Conservation (phyloP, 2,888 invertebrate species). For the Oscheius onirici region DNA sequence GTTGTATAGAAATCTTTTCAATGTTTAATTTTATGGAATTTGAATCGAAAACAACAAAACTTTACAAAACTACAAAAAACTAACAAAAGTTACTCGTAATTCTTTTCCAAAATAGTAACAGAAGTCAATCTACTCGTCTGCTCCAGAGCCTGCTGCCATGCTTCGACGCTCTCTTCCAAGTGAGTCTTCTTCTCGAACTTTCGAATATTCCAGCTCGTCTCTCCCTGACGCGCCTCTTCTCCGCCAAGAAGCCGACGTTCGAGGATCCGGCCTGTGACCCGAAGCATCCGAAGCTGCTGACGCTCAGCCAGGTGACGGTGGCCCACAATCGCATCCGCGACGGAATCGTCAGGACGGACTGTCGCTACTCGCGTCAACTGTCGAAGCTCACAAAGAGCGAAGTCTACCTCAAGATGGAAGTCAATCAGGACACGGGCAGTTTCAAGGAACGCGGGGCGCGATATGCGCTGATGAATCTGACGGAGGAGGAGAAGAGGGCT, state of each 20-base stretch:
- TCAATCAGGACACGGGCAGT: conserved; percentile 89
- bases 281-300: conserved; percentile 45
- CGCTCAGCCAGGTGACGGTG: conserved; percentile 45
- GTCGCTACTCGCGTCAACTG: conserved; percentile 87
- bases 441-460: conserved; percentile 94
- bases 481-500: conserved; percentile 78
- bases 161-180: too few species aligned
- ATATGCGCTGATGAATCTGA: conserved; percentile 83
- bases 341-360: conserved; percentile 78
- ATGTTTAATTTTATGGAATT: too few species aligned
- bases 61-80: too few species aligned
- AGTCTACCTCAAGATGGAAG: conserved; percentile 90
- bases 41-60: too few species aligned
- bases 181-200: too few species aligned
- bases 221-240: background rate
- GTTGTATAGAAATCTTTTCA: too few species aligned
- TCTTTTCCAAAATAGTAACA: too few species aligned
- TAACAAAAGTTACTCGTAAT: too few species aligned
- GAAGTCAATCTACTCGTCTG: too few species aligned
- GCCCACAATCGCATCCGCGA: conserved; percentile 83
- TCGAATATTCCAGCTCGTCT: background rate
- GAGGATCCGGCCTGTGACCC: conserved; percentile 58
- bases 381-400: conserved; percentile 81
- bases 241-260: background rate
- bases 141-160: too few species aligned